phyloP scores from a whole-genome alignment of 2,888 invertebrate genomes.

The Dicycla oo region DNA sequence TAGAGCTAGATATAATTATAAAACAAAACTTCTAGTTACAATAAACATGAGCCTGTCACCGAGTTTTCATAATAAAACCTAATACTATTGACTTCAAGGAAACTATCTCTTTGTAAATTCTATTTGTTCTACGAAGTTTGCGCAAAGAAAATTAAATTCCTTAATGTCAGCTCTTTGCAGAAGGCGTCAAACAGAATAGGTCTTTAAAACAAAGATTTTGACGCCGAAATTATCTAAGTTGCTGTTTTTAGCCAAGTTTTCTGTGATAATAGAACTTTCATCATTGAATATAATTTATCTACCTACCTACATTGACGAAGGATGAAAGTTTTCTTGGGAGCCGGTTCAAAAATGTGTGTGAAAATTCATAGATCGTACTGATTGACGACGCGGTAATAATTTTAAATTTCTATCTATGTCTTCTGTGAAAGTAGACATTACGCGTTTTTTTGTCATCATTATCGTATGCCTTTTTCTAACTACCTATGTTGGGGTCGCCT shows the following conservation, averaged over 20 bases:
- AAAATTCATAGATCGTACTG: background rate
- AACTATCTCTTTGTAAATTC: constrained; percentile 23
- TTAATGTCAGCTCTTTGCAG: constrained; percentile 32
- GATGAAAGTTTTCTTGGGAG: background rate
- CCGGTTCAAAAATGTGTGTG: background rate
- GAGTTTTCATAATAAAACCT: constrained; percentile 12
- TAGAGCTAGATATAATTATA: background rate
- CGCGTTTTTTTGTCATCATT: no score
- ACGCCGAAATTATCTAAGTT: constrained; percentile 35
- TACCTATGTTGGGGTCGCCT: no score
- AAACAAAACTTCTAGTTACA: constrained; percentile 15
- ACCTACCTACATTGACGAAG: background rate
- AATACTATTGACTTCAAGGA: constrained; percentile 12
- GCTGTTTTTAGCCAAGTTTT: constrained; percentile 28
- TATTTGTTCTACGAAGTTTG: constrained; percentile 33
- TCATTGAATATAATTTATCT: constrained; percentile 41
- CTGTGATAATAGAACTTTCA: constrained; percentile 31
- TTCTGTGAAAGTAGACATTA: background rate
- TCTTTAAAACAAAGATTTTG: constrained; percentile 36
- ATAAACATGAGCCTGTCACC: constrained; percentile 1
- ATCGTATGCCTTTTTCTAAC: no score
- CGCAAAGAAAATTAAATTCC: constrained; percentile 30
- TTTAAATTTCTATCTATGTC: no score
- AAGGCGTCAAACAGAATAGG: constrained; percentile 35
- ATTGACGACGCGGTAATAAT: background rate